Evolutionary conservation across 2,797 vertebrate species (phyloP).

Genomic region (Heliangelus exortis): DNA sequence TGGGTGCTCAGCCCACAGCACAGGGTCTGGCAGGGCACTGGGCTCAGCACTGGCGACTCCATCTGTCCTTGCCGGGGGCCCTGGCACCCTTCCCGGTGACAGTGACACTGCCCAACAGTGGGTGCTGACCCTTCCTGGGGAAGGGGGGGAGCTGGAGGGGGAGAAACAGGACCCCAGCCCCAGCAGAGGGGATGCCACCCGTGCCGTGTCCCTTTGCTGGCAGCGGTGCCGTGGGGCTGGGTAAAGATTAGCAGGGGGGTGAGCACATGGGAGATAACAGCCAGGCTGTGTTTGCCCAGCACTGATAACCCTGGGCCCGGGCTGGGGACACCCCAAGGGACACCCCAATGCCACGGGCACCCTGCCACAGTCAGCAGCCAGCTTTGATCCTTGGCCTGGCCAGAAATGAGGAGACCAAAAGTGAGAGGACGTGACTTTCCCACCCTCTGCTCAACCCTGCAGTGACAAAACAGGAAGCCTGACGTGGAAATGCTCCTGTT

Average conservation of each 20-base stretch:
- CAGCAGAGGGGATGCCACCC: background rate
- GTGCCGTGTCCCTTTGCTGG: background rate
- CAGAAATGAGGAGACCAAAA: background rate
- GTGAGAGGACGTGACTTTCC: background rate
- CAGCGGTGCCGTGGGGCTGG: background rate
- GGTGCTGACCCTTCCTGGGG: slow-evolving; percentile 69
- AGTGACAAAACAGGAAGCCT: background rate
- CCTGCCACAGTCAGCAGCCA: rapidly evolving
- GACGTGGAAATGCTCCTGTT: background rate
- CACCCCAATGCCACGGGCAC: background rate
- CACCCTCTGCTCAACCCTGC: background rate
- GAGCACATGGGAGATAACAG: background rate
- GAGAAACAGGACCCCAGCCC: slow-evolving; percentile 42
- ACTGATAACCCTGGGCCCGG: background rate
- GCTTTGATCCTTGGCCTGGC: rapidly evolving
- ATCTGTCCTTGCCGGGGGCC: background rate
- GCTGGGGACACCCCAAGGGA: background rate
- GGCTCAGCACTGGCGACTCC: background rate
- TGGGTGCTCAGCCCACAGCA: no score
- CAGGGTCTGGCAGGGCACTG: rapidly evolving
- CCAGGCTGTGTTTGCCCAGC: slow-evolving; percentile 14
- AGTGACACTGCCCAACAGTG: slow-evolving; percentile 78
- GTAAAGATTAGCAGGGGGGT: background rate
- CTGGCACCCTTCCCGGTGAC: slow-evolving; percentile 70
- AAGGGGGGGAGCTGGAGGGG: background rate